Percentiles rank a stretch among this genome's conserved stretches.
Evolutionary conservation across 2,113 vertebrate species (phyloP).

Genomic region (Mugil cephalus): DNA sequence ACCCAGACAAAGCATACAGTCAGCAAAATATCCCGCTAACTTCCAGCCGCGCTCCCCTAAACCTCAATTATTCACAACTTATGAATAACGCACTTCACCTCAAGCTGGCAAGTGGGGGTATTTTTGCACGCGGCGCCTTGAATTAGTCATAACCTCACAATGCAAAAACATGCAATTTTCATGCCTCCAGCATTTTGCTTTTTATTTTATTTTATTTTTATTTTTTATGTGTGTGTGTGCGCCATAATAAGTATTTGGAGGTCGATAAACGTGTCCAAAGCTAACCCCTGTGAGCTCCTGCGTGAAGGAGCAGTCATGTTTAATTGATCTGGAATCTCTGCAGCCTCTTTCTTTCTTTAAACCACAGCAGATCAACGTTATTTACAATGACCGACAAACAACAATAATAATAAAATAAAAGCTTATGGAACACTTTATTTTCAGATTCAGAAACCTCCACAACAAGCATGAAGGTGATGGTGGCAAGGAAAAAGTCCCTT

Average conservation of each 20-base stretch:
- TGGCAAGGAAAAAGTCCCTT: too few species aligned
- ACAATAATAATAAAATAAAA: not conserved
- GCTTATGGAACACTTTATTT: not conserved
- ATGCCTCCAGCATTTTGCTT: slow-evolving; percentile 45
- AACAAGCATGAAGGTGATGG: too few species aligned
- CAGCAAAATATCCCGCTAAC: slow-evolving; percentile 67
- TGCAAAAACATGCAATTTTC: slow-evolving; percentile 78
- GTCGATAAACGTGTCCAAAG: slow-evolving; percentile 47
- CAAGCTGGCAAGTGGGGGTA: slow-evolving; percentile 72
- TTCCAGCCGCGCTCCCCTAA: slow-evolving; percentile 62
- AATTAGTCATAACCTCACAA: slow-evolving; percentile 79
- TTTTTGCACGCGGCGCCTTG: slow-evolving; percentile 73
- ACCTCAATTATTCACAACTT: slow-evolving; percentile 83
- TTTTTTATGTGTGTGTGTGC: not conserved
- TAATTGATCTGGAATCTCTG: slow-evolving; percentile 66
- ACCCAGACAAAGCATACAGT: slow-evolving; percentile 66
- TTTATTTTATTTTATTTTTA: slow-evolving; percentile 13
- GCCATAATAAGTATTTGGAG: slow-evolving; percentile 54
- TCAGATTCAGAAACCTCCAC: too few species aligned
- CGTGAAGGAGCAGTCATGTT: slow-evolving; percentile 57
- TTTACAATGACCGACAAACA: slow-evolving; percentile 32
- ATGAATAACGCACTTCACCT: slow-evolving; percentile 81
- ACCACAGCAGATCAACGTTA: slow-evolving; percentile 36
- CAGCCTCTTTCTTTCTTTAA: slow-evolving; percentile 20
- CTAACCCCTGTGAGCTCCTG: not conserved